Percentiles rank a stretch among this genome's conserved stretches.
Evolutionary conservation across 2,797 vertebrate species (phyloP).

Genomic region (Poecilia wingei): DNA sequence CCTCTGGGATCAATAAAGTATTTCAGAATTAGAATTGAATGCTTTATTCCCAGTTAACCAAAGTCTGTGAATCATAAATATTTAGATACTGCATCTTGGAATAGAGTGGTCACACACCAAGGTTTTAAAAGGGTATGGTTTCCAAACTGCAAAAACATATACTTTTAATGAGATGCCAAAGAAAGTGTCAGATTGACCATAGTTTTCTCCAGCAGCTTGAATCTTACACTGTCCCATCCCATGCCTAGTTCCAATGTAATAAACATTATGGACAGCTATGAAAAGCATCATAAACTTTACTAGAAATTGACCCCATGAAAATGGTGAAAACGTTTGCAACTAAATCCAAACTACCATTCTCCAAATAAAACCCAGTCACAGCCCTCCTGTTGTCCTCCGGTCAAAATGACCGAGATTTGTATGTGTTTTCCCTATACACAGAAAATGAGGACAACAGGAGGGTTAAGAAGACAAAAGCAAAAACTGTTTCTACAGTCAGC

Average conservation of each 20-base stretch:
- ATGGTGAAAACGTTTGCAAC: not conserved
- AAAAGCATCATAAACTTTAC: not conserved
- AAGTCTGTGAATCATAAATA: not conserved
- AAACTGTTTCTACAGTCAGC: constrained; percentile 3
- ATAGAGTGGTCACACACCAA: not conserved
- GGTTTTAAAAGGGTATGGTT: not conserved
- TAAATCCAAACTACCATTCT: not conserved
- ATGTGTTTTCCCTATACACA: too few species aligned
- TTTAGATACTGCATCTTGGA: not conserved
- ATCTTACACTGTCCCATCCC: not conserved
- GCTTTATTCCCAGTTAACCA: not conserved
- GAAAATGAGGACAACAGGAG: too few species aligned
- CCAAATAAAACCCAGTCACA: not conserved
- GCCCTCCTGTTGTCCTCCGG: too few species aligned
- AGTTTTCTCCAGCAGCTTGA: not conserved
- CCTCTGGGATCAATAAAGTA: not conserved
- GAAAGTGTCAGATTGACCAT: not conserved
- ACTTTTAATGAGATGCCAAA: not conserved
- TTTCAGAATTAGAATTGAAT: not conserved
- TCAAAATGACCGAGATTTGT: too few species aligned
- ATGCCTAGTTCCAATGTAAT: not conserved
- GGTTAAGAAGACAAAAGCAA: constrained; percentile 11
- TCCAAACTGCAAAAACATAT: not conserved
- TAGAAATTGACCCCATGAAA: not conserved
- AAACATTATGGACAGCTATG: not conserved